Conservation (phyloP, 2,113 vertebrate genomes). For the Scolopax mira region DNA sequence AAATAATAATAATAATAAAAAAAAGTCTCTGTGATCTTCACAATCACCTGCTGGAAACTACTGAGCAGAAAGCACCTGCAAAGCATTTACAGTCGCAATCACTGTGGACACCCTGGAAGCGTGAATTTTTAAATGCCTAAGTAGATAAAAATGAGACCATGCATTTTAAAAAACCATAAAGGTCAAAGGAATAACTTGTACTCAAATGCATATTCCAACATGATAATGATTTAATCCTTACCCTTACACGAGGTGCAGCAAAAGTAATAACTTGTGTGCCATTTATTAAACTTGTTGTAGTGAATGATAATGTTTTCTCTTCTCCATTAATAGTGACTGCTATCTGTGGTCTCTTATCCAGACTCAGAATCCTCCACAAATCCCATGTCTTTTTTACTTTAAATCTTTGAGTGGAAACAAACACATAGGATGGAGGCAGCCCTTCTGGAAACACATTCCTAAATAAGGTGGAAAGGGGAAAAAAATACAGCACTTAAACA, state of each 20-base stretch:
- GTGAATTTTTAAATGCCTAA: not conserved
- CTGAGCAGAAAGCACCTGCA: not conserved
- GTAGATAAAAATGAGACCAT: not conserved
- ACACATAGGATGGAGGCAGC: conserved; percentile 95
- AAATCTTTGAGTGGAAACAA: conserved; percentile 94
- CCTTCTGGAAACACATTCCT: conserved; percentile 95
- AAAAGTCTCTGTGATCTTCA: not conserved
- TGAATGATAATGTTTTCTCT: conserved; percentile 85
- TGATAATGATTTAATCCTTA: conserved; percentile 47
- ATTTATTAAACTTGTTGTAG: conserved; percentile 85
- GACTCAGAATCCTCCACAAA: conserved; percentile 91
- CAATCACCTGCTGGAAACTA: not conserved
- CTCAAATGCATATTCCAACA: not conserved
- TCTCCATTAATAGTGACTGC: conserved; percentile 90
- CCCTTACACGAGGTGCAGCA: conserved; percentile 78
- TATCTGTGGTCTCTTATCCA: conserved; percentile 88
- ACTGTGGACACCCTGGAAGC: not conserved
- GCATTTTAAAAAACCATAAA: not conserved
- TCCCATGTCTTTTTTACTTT: conserved; percentile 93
- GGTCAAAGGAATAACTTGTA: not conserved
- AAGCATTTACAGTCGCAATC: not conserved
- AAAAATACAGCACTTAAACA: not conserved
- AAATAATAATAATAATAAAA: too few relatives aligned
- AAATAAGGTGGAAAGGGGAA: not conserved
- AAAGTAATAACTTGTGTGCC: conserved; percentile 87